These are phyloP conservation scores for Caenorhabditis brenneri DNA, from an alignment of 1,140 invertebrate genomes.

Conservation along the genomic window DNA sequence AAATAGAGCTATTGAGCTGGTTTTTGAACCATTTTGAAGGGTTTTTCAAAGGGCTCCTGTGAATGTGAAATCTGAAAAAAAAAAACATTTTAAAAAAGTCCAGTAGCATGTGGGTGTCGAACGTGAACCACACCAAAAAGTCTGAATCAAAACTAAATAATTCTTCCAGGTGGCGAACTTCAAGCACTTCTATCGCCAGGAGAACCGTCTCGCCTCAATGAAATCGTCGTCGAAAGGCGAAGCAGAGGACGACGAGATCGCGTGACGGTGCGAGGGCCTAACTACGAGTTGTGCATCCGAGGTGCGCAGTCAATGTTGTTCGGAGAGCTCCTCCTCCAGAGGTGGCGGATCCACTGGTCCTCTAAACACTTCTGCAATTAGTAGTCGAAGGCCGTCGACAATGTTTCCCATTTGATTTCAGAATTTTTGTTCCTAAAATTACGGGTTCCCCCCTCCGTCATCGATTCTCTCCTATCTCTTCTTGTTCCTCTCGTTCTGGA, in stretches of 20 bases:
- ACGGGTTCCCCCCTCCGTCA: background rate
- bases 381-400: conserved; percentile 29
- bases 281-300: conserved; percentile 27
- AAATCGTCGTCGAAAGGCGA: conserved; percentile 48
- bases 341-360: background rate
- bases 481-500: background rate
- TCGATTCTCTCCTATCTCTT: conserved; percentile 19
- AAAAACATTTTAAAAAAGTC: too few relatives aligned
- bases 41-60: too few relatives aligned
- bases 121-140: too few relatives aligned
- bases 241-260: conserved; percentile 37
- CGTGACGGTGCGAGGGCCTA: conserved; percentile 34
- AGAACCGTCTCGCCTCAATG: conserved; percentile 66
- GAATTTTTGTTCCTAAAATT: background rate
- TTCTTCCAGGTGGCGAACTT: conserved; percentile 66
- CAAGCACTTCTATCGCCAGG: conserved; percentile 71
- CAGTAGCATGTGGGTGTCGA: too few relatives aligned
- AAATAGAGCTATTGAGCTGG: too few relatives aligned
- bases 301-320: background rate
- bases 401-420: background rate
- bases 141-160: background rate
- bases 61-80: too few relatives aligned
- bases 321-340: conserved; percentile 9
- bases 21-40: too few relatives aligned
- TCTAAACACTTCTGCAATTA: background rate